Evolutionary conservation across 2,888 invertebrate species (phyloP), one percentile per base, ranked within the genome.

Genomic region (Drosophila diplacantha): DNA sequence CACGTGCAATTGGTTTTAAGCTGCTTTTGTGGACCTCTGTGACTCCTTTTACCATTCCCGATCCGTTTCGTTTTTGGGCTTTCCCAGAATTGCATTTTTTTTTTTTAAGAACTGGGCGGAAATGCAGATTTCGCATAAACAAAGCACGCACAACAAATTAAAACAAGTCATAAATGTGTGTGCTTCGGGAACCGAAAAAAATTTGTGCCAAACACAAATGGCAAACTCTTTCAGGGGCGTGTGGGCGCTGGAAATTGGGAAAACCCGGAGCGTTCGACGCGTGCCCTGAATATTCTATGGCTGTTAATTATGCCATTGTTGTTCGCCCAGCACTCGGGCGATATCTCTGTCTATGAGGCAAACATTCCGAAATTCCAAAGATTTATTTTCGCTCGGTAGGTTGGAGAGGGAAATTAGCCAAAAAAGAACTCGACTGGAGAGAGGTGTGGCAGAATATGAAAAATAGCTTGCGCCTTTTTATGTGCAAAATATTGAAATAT

Each of bases 381-480:
- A 78, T 78, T 83, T 78, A 81, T 83, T 64, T 61, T 16, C 46
- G 16, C 31, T 32, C 16, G 51, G 35, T 34, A 18, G 29, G 29
- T 59, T 16, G 34, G 31, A 22, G 22, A 20, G 69, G 60, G 67
- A 81, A 83, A 78, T 78, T 83, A 78, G 83, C 69, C 71, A 56
- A 66, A 61, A 68, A 64, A 41, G 39, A 41, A 41, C 39, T 41
- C 24, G n/a, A 60, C 58, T 72, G 59, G 57, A 31, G 58, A 38
- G 51, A 54, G 44, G 55, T 57, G 47, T 61, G 58, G 60, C 61
- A 35, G 49, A 73, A 60, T 74, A 76, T 84, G 83, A 80, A 82
- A 84, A 82, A 82, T 80, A 84, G 66, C 84, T 80, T 74, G 82
- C 82, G 84, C 81, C 81, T 82, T 71, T 79, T 84, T 80, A 84